Base-by-base conservation (phyloP, 1,140 invertebrate species). In the Dendrolimus punctatus region DNA sequence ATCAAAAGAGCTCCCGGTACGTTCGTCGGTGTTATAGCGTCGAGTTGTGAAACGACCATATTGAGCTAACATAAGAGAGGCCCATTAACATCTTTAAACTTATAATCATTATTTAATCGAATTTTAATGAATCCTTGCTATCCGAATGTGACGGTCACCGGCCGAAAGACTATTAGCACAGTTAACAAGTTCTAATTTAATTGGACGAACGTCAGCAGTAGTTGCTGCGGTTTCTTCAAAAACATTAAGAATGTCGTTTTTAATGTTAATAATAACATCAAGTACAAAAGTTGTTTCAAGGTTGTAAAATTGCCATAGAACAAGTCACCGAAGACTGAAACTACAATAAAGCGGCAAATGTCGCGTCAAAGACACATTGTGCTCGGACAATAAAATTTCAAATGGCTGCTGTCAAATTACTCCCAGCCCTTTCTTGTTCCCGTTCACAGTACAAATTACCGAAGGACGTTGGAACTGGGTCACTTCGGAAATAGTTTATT, bases 401-500 rank as follows among this genome's bases (percentile, higher is more conserved):
- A 69, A 64, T 61, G 61, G 59, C 58, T 51, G 57, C 58, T 76
- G 74, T 71, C 77, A 70, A 76, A 78, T 79, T 58, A 71, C 73
- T 76, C 68, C 61, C 67, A 68, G 79, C 83, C 80, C 80, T 86
- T 86, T 86, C 80, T 85, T 80, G 75, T 86, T 86, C 83, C 79
- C 80, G 78, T 66, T 68, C 70, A 74, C 77, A 69, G 77, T 71
- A 85, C 79, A 77, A 82, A 84, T 83, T 84, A 71, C 76, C 70
- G 83, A 86, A 86, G 83, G 83, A 86, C 83, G 83, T 75, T 70
- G 66, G 64, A 86, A 81, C 76, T 86, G 75, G 80, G 80, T 84
- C 82, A 86, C 82, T 86, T 86, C 82, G 82, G 82, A 86, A 86
- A 86, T 85, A 85, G 80, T 85, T 85, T 85, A 85, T 85, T 85